Base-by-base conservation (phyloP, 2,888 invertebrate genomes). In the Drosophila mercatorum region DNA sequence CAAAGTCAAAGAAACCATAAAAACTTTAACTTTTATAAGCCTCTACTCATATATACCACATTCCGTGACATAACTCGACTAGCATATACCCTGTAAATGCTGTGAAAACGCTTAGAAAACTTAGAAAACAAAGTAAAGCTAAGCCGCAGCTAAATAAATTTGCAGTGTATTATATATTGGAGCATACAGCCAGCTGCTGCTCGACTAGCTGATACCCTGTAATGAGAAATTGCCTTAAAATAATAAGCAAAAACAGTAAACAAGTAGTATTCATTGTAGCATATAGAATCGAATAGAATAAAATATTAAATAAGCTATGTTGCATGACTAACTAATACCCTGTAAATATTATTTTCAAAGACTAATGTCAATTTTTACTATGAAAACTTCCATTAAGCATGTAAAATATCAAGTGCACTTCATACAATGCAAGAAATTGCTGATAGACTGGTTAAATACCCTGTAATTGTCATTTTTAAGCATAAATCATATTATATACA, bases 131-230 rank as follows among this genome's bases (percentile, higher is more conserved):
- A 11, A 17, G 5, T 26, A 12, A 0, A 12, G 5, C 22, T 11
- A 11, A 22, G 12, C 12, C 1, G 6, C 12, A 46, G 2, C 46
- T 22, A 12, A 41, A 2, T 3, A n/a, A 22, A 22, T 22, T 22
- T 22, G 14, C 40, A 40, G 40, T n/a, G n/a, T 7, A n/a, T 0
- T 3, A 7, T 3, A 41, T n/a, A 41, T 3, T n/a, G 1, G n/a
- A 41, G n/a, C 44, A 44, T 5, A 12, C 5, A 17, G 22, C 0
- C 8, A 22, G 11, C 11, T 44, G 22, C 2, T 44, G 22, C n/a
- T 28, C 28, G 47, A 31, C 47, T 28, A 31, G 3, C n/a, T 5
- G 10, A 51, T 51, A 51, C 51, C 17, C 52, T 36, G 51, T 52
- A 36, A 17, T 17, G 12, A 6, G 3, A 3, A 34, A 11, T 22